phyloP scores from a whole-genome alignment of 2,888 invertebrate species.

The Corbicula japonica region DNA sequence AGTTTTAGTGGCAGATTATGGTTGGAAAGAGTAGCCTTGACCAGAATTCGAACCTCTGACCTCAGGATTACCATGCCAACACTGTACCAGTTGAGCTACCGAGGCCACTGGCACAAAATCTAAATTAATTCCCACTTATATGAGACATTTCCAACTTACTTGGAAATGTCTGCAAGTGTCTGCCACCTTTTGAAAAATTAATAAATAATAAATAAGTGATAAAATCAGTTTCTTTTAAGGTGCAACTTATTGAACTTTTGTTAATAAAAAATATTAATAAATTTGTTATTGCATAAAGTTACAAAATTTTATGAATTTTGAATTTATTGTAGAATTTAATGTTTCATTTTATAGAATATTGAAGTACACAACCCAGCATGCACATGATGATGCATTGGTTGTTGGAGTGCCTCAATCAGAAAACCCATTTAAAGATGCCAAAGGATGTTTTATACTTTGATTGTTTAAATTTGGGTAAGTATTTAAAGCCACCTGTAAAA shows the following conservation, averaged over 20 bases:
- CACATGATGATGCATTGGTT: conserved; percentile 75
- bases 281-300: background rate
- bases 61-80: too few relatives aligned
- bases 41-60: too few relatives aligned
- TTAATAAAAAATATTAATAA: background rate
- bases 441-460: conserved; percentile 77
- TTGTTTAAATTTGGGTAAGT: too few relatives aligned
- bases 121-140: too few relatives aligned
- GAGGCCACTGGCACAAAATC: too few relatives aligned
- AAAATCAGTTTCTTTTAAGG: background rate
- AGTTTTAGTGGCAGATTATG: too few relatives aligned
- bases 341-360: conserved; percentile 69
- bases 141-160: too few relatives aligned
- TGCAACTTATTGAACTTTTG: background rate
- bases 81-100: too few relatives aligned
- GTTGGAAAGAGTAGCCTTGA: too few relatives aligned
- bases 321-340: background rate
- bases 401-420: conserved; percentile 75
- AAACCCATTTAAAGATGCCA: conserved; percentile 78
- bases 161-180: too few relatives aligned
- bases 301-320: background rate
- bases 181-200: too few relatives aligned
- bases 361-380: conserved; percentile 75
- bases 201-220: background rate
- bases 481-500: too few relatives aligned